Base-by-base conservation (phyloP, 2,888 invertebrate species). In the Eulithis testata region DNA sequence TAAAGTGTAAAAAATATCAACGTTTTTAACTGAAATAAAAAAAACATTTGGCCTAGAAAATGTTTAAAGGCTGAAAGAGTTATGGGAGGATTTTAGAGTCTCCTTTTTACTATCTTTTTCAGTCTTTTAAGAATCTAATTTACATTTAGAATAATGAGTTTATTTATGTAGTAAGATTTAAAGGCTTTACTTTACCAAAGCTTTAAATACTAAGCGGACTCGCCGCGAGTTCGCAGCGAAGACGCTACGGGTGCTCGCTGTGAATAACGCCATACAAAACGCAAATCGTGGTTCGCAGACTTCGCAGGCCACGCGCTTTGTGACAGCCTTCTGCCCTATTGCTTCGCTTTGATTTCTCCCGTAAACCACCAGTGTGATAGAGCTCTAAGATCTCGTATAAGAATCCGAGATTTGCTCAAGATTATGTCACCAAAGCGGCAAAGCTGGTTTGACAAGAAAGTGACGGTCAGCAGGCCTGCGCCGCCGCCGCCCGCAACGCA, bases 391-490 rank as follows among this genome's bases (percentile, higher is more conserved):
- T 47, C 14, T 47, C 47, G 47, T 8, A 3, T 9, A 14, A 49
- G 21, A 21, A 49, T 49, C 4, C 59, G 52, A 68, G 71, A 71
- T 73, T 72, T 62, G 73, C 70, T n/a, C 57, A 40, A 68, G 68
- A 79, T 84, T 82, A 82, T 78, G 77, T 79, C 79, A 83, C 75
- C 36, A 36, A 21, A 36, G 36, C 37, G 11, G 50, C 70, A 57
- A 71, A 71, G 68, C 79, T 73, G 68, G 82, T 82, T 81, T 74
- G 72, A 79, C 82, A 77, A 76, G 82, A 79, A 68, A 74, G 71
- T 71, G 76, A 68, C 76, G 76, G 74, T 70, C 65, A 66, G 31
- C 14, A 12, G 53, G 37, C 27, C 44, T 55, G 44, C 37, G 40
- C 9, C 12, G 12, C 14, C 43, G 52, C 65, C 60, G 66, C 64